Base-by-base conservation (phyloP, 2,888 invertebrate genomes). In the Balanococcus diminutus region DNA sequence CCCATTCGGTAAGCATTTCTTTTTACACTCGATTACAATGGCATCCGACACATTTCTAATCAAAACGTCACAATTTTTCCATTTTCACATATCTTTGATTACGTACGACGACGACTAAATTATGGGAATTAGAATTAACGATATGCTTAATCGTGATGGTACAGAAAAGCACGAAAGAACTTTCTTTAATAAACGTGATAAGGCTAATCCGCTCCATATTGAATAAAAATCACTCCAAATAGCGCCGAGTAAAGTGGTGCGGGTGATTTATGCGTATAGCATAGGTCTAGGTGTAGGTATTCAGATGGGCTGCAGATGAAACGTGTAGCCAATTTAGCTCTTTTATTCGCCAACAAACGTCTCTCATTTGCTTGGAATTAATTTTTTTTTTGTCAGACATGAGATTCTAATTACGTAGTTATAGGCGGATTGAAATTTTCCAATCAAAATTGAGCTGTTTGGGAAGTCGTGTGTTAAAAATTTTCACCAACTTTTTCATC, bases 141-240 rank as follows among this genome's bases (percentile, higher is more conserved):
- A 31, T 32, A 79, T 36, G 75, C 36, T 79, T 28, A 36, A 79
- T 79, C 75, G 75, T 79, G 75, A 79, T 79, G 4, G 75, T n/a
- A n/a, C 16, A 79, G 75, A 79, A 79, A 79, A 79, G 75, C 75
- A 79, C 75, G 75, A 79, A 72, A 79, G 36, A 79, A 79, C 75
- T 79, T 79, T 79, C 75, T 79, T 79, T 36, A 75, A 79, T 79
- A 79, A 79, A 79, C 75, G 75, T 79, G 75, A 79, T 79, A 28
- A 79, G 36, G 75, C 75, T 79, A 79, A 79, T 79, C 36, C 75
- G 75, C 36, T 79, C 36, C 75, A 36, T 79, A 79, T 79, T 79
- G 36, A 79, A 79, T 79, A 79, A 79, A 79, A 67, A 36, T 79
- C 32, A 79, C 36, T 79, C 36, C n/a, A n/a, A 79, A 79, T 36